Base-by-base conservation (phyloP, 2,797 vertebrate species). In the Pseudopleuronectes americanus region DNA sequence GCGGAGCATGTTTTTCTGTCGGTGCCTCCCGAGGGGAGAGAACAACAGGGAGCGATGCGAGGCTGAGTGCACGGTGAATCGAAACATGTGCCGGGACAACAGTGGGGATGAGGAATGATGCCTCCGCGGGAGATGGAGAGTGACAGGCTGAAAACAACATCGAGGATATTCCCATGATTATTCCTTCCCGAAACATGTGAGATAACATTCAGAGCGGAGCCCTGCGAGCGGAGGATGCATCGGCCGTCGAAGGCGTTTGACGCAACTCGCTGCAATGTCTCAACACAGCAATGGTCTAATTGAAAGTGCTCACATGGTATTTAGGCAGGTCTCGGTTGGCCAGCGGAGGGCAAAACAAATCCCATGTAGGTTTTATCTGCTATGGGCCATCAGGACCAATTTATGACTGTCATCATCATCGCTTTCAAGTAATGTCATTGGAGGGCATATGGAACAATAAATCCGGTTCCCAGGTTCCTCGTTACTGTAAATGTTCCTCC, bases 401-500 rank as follows among this genome's bases (percentile, higher is more conserved):
- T 88, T 85, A 90, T 84, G 74, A 77, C 82, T 80, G 83, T 82
- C 82, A 90, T 89, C 85, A 89, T 90, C 77, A 86, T 23, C 55
- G n/a, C 75, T 86, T 86, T 82, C 64, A 76, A 67, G 67, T 90
- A 87, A 87, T 91, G 86, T 87, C 81, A 87, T 83, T 79, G 77
- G 69, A 79, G 79, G 68, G 81, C 83, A 89, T 82, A 83, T 80
- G 83, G 83, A 90, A 84, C 82, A 60, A 79, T 92, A 86, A 90
- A 88, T 89, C 77, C 68, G 85, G 70, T 87, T 90, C 86, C 87
- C 78, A 84, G 71, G 83, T 79, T 82, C 70, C 83, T 87, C 75
- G 63, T 90, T 90, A 91, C 84, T 71, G 86, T 86, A 87, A 90
- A 85, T 84, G 76, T 84, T 79, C 85, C 87, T 85, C 91, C 86